Evolutionary conservation across 2,113 vertebrate genomes (phyloP), one percentile per base, ranked within the genome.

Genomic region (Polypterus senegalus): DNA sequence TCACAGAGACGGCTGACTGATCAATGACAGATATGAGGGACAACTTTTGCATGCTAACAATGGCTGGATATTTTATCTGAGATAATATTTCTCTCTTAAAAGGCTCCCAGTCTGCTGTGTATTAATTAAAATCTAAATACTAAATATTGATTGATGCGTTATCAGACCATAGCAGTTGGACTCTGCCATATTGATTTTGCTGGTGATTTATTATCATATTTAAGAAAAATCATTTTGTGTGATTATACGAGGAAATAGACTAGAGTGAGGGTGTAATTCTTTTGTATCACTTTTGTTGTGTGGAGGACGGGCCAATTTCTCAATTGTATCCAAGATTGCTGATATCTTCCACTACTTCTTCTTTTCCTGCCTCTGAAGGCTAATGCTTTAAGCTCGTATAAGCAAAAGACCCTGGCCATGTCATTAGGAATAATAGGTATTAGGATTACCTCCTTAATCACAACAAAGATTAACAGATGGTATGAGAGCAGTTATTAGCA

Each of bases 51-150:
- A 88, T 88, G 81, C 83, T 84, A 88, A 87, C 79, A 68, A 71
- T 69, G 70, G 27, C 77, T 62, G 65, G 75, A 79, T 81, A 85
- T 92, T 93, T 92, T 89, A 91, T 92, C 91, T 87, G 85, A 81
- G 88, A 89, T 92, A 90, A 93, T 94, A 95, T 94, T 97, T 95
- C 90, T 94, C 86, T 78, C 86, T 82, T 88, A 89, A 92, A 88
- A 85, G 82, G 83, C 72, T 74, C 75, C 74, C 77, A 82, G 82
- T 76, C 66, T 77, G 80, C 83, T 80, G 89, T 79, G 91, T 97
- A 97, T 97, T 95, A 93, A 97, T 98, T 97, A 94, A 97, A 94
- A 97, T 96, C 92, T 92, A 97, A 98, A 98, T 97, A 94, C 92
- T 94, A 96, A 93, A 91, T 98, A 98, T 98, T 98, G 95, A 98